Conservation (phyloP, 1,140 invertebrate genomes). For the Colletes gigas region DNA sequence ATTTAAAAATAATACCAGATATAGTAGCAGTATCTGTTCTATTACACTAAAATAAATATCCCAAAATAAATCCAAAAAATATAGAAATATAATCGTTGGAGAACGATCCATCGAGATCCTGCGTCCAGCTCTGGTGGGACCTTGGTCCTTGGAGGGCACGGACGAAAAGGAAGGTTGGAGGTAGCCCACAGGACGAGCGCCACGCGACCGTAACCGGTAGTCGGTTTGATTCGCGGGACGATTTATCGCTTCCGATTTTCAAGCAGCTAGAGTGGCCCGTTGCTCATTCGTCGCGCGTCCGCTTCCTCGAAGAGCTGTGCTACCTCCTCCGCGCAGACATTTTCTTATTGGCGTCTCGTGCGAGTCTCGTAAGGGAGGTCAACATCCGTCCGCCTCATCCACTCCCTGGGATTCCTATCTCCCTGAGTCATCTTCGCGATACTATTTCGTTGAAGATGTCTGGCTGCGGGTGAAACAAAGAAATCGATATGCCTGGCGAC, state of each 20-base stretch:
- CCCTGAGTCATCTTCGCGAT: conserved; percentile 29
- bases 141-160: too few relatives aligned
- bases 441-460: conserved; percentile 8
- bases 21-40: too few relatives aligned
- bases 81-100: too few relatives aligned
- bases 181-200: too few relatives aligned
- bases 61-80: too few relatives aligned
- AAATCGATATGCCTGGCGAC: neutral
- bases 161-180: too few relatives aligned
- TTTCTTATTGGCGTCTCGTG: conserved; percentile 44
- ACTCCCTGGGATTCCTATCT: conserved; percentile 29
- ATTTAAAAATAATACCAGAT: too few relatives aligned
- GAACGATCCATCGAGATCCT: too few relatives aligned
- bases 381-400: conserved; percentile 40
- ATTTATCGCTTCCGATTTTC: conserved; percentile 54
- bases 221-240: neutral
- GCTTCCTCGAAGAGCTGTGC: conserved; percentile 41
- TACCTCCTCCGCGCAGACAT: neutral
- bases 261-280: neutral
- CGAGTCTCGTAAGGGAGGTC: conserved; percentile 37
- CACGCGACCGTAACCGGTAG: too few relatives aligned
- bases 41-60: too few relatives aligned
- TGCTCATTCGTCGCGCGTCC: conserved; percentile 41
- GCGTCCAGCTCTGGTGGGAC: too few relatives aligned
- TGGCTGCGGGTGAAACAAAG: neutral